Base-by-base conservation (phyloP, 2,113 vertebrate genomes). In the Bucco capensis region DNA sequence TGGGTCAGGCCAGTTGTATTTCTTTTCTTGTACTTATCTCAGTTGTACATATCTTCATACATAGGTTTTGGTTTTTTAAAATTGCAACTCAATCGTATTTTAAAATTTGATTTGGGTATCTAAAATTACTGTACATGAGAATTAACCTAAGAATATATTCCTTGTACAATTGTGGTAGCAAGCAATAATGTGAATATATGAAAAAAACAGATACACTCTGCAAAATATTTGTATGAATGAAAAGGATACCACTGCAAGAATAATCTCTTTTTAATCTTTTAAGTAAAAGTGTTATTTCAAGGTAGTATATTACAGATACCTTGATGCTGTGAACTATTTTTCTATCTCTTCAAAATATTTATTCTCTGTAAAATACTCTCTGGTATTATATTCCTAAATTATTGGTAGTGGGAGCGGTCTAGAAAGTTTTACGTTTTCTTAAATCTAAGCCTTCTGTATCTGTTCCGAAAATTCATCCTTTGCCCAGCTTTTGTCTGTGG, bases 121-220 rank as follows among this genome's bases (percentile, higher is more conserved):
- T 96, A 83, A 89, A 94, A 78, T 96, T 91, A 96, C 77, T 82
- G 53, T 91, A 96, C 91, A 86, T 81, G 92, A 91, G 78, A 95
- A 95, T 93, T 92, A 86, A 67, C 94, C 94, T 95, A 96, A 93
- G 92, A 96, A 96, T 87, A 93, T 91, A 89, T 95, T 97, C 93
- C 66, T 92, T 95, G 92, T 97, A 95, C 83, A 94, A 76, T 94
- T 97, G 96, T 97, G 96, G 87, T 97, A 97, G 96, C 88, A 93
- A 98, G 97, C 98, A 98, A 98, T 98, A 98, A 98, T 97, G 97
- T 98, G 97, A 98, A 98, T 97, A 97, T 95, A 96, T 94, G 87
- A 96, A 96, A 95, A 97, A 94, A 97, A 92, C 84, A 95, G 92
- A 96, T 97, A 95, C 93, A 96, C 86, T 97, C 92, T 94, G 95